phyloP scores from a whole-genome alignment of 2,113 vertebrate species.

The Antechinus stuartii region DNA sequence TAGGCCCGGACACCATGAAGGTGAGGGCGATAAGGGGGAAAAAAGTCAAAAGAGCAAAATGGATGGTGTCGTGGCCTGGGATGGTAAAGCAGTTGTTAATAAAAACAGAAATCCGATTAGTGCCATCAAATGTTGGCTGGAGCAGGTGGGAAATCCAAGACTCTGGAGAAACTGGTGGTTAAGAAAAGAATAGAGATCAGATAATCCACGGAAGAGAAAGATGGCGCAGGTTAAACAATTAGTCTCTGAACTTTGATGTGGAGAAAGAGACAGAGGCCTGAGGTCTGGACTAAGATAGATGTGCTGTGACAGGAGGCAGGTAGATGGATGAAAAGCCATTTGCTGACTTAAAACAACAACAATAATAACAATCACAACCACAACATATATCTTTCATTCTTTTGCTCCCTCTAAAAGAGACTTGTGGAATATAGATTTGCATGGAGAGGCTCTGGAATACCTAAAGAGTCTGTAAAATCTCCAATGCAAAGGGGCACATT shows the following conservation, averaged over 20 bases:
- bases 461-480: not conserved
- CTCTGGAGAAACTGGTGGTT: not conserved
- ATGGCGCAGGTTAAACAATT: conserved; percentile 11
- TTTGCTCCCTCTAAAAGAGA: conserved; percentile 52
- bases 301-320: conserved; percentile 29
- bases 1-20: conserved; percentile 71
- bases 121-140: not conserved
- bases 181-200: conserved; percentile 23
- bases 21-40: conserved; percentile 30
- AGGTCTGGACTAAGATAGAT: conserved; percentile 35
- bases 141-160: not conserved
- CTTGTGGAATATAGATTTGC: conserved; percentile 67
- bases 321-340: conserved; percentile 58
- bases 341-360: conserved; percentile 38
- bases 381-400: conserved; percentile 33
- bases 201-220: not conserved
- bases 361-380: not conserved
- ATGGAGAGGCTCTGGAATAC: conserved; percentile 49
- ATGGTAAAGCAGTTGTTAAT: conserved; percentile 2
- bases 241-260: conserved; percentile 6
- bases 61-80: not conserved
- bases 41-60: conserved; percentile 53
- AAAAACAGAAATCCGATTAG: conserved; percentile 41
- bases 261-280: not conserved
- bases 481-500: not conserved